Base-by-base conservation (phyloP, 1,140 invertebrate genomes). In the Drosophila funebris region DNA sequence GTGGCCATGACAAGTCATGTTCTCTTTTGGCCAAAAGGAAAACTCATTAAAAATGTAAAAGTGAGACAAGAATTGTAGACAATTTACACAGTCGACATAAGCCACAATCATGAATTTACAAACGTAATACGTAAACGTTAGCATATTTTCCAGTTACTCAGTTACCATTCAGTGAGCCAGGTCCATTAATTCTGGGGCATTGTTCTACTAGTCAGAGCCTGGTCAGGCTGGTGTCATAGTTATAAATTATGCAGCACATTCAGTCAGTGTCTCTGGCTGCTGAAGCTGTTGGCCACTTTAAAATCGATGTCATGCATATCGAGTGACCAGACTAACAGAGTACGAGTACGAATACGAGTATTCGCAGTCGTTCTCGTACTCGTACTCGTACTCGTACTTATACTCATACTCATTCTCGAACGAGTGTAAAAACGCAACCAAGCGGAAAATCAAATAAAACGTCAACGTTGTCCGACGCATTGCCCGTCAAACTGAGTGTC, bases 401-500 rank as follows among this genome's bases (percentile, higher is more conserved):
- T n/a, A 46, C 64, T 60, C 61, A 48, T 33, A 27, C 52, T 36
- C 44, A 14, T 7, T 27, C 16, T 43, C 18, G 41, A 61, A 60
- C 74, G 77, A 80, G 78, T 82, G 78, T 79, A 82, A 69, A 83
- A 88, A 83, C 50, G 78, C 82, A 88, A 48, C 82, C 71, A 88
- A 83, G 82, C 82, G 82, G 77, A 83, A 87, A 87, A 87, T 87
- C 82, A 87, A 87, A 87, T 87, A 87, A 88, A 87, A 83, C 83
- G 82, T 84, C 81, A 84, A 81, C 76, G 76, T 82, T 48, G 60
- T 68, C 22, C 31, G 50, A 53, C 50, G 52, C 52, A 29, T 62
- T 22, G 44, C 31, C 46, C 60, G 58, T 68, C 54, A 67, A 68
- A 60, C 63, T 33, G 54, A 69, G 64, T 73, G 70, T 73, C 64